Evolutionary conservation across 2,888 invertebrate genomes (phyloP), one percentile per base, ranked within the genome.

Genomic region (Eremobia ochroleuca): DNA sequence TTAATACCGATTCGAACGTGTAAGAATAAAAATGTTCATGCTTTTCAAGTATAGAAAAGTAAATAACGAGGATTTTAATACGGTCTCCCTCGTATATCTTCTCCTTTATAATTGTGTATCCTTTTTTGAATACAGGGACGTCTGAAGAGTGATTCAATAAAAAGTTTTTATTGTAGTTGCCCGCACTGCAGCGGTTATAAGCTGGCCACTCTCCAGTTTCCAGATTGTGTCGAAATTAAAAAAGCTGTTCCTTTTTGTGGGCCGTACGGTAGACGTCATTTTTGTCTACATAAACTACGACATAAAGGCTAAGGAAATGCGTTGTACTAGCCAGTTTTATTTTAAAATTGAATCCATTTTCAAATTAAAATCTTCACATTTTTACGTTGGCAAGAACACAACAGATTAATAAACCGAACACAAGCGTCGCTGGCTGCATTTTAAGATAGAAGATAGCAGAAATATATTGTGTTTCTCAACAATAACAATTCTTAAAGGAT

Each of bases 141-240:
- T 85, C 82, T 85, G 49, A 78, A 79, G 79, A 83, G 68, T 77
- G 66, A 79, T 87, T 84, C 64, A 84, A 87, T 87, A 84, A 85
- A 88, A 83, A 87, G 49, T 79, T 85, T 81, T 87, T 86, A 81
- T 82, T 86, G 85, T 75, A 81, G 85, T 87, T 82, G 87, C 83
- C 94, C 89, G 95, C 95, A 94, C 90, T 95, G 95, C 94, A 94
- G 92, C 92, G 90, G 89, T 92, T 92, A 92, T 91, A 85, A 70
- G 88, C 95, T 96, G 96, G 96, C 96, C 92, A 77, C 79, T 86
- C 90, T 96, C 96, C 96, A 96, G 94, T 89, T 94, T 91, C 89
- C 85, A 94, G 93, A 96, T 95, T 95, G 94, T 94, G 92, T 93
- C 92, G 91, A 92, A 95, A 94, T 95, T 94, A 90, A 91, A 91